These are phyloP conservation scores for Apistogramma diplotaenia DNA, from an alignment of 2,113 vertebrate species.

Conservation along the genomic window DNA sequence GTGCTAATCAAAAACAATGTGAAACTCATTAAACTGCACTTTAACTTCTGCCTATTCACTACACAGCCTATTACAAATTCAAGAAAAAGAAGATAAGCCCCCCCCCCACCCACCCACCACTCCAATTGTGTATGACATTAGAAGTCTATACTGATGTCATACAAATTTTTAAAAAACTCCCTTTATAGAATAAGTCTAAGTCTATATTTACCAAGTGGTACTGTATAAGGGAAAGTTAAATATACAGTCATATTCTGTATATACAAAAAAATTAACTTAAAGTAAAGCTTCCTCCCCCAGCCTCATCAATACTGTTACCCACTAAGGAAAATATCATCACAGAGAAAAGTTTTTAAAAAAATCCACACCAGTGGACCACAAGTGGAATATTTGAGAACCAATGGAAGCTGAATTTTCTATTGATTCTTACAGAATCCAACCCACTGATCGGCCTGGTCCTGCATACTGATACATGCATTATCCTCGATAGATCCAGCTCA, in stretches of 20 bases:
- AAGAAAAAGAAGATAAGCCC: neutral
- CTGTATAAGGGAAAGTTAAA: neutral
- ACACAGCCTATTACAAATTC: neutral
- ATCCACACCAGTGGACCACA: neutral
- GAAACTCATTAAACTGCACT: constrained; percentile 46
- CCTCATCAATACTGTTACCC: neutral
- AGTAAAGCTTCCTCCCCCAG: neutral
- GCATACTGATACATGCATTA: constrained; percentile 73
- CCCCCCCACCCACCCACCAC: too few relatives aligned
- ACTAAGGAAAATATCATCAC: neutral
- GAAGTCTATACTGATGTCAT: neutral
- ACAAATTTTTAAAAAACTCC: neutral
- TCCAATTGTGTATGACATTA: neutral
- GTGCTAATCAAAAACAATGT: constrained; percentile 34
- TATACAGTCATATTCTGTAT: neutral
- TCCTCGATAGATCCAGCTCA: constrained; percentile 63
- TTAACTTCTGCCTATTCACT: constrained; percentile 2
- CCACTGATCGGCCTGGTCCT: constrained; percentile 44
- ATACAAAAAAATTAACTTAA: neutral
- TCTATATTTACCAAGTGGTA: neutral
- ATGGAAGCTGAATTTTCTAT: constrained; percentile 54
- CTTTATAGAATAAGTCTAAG: neutral
- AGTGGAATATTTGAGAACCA: constrained; percentile 17
- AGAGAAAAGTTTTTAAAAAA: neutral
- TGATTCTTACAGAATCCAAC: constrained; percentile 61